These are phyloP conservation scores for Drosophila arizonae DNA, from an alignment of 1,140 invertebrate species.

Conservation along the genomic window DNA sequence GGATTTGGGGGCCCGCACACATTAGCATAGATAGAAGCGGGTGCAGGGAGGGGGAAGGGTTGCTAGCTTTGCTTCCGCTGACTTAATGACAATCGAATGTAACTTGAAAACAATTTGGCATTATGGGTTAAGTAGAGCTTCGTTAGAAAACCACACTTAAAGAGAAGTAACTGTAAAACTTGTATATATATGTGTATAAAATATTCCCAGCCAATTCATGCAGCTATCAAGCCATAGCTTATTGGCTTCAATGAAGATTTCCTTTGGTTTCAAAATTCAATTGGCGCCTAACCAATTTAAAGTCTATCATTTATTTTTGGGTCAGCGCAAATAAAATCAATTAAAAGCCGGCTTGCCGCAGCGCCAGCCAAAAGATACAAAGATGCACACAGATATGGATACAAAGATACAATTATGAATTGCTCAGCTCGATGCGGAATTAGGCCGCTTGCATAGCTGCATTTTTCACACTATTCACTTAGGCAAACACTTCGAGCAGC, in stretches of 20 bases:
- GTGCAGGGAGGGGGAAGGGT: slow-evolving; percentile 7
- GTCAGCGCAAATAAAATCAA: slow-evolving; percentile 53
- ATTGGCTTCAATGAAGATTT: background rate
- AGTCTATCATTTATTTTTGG: slow-evolving; percentile 37
- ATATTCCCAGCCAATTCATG: slow-evolving; percentile 17
- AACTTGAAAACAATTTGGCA: slow-evolving; percentile 3
- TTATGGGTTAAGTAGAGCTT: background rate
- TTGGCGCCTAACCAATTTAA: slow-evolving; percentile 17
- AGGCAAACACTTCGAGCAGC: slow-evolving; percentile 20
- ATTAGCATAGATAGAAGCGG: slow-evolving; percentile 44
- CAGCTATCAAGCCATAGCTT: background rate
- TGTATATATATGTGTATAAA: too few species aligned
- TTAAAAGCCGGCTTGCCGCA: slow-evolving; percentile 54
- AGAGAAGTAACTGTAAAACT: too few species aligned
- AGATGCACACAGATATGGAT: slow-evolving; percentile 10
- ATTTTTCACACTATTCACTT: slow-evolving; percentile 42
- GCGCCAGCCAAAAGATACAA: slow-evolving; percentile 14
- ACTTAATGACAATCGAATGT: slow-evolving; percentile 18
- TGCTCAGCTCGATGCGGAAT: slow-evolving; percentile 19
- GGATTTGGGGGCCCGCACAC: slow-evolving; percentile 37
- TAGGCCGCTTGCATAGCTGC: slow-evolving; percentile 2
- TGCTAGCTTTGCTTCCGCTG: background rate
- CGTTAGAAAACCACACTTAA: too few species aligned
- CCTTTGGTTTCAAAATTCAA: slow-evolving; percentile 4
- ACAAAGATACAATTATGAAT: slow-evolving; percentile 28